Evolutionary conservation across 2,113 vertebrate genomes (phyloP), one percentile per base, ranked within the genome.

Genomic region (Petroica traversi): DNA sequence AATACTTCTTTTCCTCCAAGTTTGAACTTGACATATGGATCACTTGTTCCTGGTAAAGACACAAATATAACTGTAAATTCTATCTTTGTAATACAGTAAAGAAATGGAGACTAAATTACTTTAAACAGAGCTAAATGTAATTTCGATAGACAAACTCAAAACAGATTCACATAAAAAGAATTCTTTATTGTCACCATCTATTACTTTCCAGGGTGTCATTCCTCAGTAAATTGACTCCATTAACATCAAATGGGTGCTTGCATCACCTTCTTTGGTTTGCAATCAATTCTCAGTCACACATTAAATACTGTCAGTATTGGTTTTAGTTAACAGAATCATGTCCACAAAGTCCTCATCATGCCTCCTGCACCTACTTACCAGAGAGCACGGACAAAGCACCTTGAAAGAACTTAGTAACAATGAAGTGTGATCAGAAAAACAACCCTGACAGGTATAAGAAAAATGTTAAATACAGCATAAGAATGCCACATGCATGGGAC

Each of bases 1-100:
- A 99, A 99, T 73, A 99, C 98, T 96, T 99, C 99, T 93, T 99
- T 99, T 92, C 99, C 98, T 95, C 98, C 98, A n/a, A 99, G 98
- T 97, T 99, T 99, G 97, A 99, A 99, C 97, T 99, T 99, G 93
- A 99, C 99, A 19, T 99, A 99, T 2, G 99, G 99, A 96, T 99
- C 99, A 96, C 99, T 99, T 48, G 99, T 99, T 51, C 99, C 99
- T 99, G 94, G 88, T 57, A 91, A 89, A 89, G 55, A 96, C 57
- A 97, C 24, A 95, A 2, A 82, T 24, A 94, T 7, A 79, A 17
- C 18, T 51, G 15, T 94, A 85, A 93, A 89, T 46, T 45, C 58
- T 13, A 5, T 24, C 12, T 19, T 80, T 77, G 63, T 34, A 23
- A 43, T 38, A 23, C 20, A 26, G 12, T 40, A 89, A 34, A 6